These are phyloP conservation scores for Scaptodrosophila latifasciaeformis DNA, from an alignment of 2,888 invertebrate genomes.

Conservation along the genomic window DNA sequence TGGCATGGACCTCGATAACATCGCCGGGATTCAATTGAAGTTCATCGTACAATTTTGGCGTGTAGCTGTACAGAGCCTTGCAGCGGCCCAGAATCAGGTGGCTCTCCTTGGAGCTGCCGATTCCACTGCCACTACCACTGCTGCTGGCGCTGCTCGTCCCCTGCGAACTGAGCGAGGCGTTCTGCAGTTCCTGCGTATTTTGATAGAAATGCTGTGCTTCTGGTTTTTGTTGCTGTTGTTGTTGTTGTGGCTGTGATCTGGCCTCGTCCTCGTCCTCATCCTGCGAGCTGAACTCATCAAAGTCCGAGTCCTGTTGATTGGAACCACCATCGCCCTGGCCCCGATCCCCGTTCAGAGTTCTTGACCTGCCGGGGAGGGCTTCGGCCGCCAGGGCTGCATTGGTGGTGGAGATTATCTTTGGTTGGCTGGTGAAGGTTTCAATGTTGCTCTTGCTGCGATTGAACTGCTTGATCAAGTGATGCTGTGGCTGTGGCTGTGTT, in stretches of 20 bases:
- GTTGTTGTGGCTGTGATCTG: conserved; percentile 2
- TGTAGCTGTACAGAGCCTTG: conserved; percentile 90
- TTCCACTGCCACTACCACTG: conserved; percentile 19
- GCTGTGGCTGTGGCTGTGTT: conserved; percentile 1
- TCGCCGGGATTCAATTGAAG: conserved; percentile 86
- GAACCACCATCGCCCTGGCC: conserved; percentile 84
- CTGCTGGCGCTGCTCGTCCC: conserved; percentile 22
- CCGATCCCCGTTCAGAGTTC: conserved; percentile 62
- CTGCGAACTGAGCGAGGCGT: conserved; percentile 26
- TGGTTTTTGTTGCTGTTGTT: conserved; percentile 6
- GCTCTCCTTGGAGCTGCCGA: too few relatives aligned
- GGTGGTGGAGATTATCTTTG: conserved; percentile 64
- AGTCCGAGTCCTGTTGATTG: conserved; percentile 90
- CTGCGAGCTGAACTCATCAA: conserved; percentile 89
- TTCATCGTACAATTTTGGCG: conserved; percentile 91
- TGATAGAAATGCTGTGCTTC: conserved; percentile 47
- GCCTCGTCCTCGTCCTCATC: conserved; percentile 77
- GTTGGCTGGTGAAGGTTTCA: conserved; percentile 70
- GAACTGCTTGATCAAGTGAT: conserved; percentile 54
- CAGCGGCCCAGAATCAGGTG: conserved; percentile 83
- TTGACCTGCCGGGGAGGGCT: conserved; percentile 20
- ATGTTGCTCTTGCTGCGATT: conserved; percentile 74
- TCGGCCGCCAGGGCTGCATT: conserved; percentile 36
- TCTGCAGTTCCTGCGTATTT: conserved; percentile 51
- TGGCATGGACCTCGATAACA: conserved; percentile 89